A percentile compares a stretch with the other conserved stretches of the same genome.
These are phyloP conservation scores for Epinephelus malabaricus DNA, from an alignment of 2,797 vertebrate species.

Conservation along the genomic window DNA sequence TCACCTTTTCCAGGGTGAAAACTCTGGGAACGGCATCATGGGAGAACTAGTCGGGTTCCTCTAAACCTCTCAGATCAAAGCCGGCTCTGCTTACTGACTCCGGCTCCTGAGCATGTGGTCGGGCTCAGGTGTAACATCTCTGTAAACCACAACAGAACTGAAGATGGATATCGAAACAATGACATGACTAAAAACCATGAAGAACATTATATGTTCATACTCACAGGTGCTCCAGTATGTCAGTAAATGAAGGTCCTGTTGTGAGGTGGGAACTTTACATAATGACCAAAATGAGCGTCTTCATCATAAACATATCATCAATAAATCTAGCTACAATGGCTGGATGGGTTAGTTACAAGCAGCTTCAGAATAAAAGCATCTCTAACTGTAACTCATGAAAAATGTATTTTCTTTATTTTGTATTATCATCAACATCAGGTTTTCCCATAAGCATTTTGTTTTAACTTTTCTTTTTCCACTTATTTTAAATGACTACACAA, in stretches of 20 bases:
- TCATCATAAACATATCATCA: not conserved
- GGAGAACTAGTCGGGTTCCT: conserved; percentile 34
- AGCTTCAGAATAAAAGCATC: conserved; percentile 12
- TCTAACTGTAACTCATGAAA: not conserved
- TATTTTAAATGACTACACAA: not conserved
- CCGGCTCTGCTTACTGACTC: conserved; percentile 14
- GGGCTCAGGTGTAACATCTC: conserved; percentile 19
- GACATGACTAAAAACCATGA: not conserved
- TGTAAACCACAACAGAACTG: not conserved
- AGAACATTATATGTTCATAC: not conserved
- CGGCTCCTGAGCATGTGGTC: conserved; percentile 19
- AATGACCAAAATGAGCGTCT: not conserved
- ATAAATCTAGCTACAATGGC: not conserved
- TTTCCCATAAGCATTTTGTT: not conserved
- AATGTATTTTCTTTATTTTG: not conserved
- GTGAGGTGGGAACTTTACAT: not conserved
- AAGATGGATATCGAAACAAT: no score
- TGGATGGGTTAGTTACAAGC: not conserved
- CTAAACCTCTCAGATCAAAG: conserved; percentile 58
- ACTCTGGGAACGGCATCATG: conserved; percentile 45
- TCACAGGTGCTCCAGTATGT: not conserved
- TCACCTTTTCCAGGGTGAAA: conserved; percentile 46
- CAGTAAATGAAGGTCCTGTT: not conserved
- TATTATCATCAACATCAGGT: not conserved
- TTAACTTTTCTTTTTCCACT: not conserved